Evolutionary conservation across 2,888 invertebrate genomes (phyloP).

Genomic region (Hypomecis atomaria): DNA sequence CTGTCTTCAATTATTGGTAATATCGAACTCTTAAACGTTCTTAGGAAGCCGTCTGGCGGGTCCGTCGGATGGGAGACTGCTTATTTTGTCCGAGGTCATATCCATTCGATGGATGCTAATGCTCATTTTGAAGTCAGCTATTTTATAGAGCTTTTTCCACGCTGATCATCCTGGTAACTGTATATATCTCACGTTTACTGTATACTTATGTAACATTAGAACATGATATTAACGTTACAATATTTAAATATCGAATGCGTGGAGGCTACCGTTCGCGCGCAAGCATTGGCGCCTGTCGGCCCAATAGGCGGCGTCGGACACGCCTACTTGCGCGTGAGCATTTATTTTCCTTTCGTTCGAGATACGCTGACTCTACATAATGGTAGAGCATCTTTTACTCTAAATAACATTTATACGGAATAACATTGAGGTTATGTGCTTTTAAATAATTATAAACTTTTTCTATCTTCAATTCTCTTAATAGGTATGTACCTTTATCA

Average conservation of each 20-base stretch:
- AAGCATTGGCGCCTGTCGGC: constrained; percentile 78
- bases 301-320: constrained; percentile 73
- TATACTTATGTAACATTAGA: constrained; percentile 13
- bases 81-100: constrained; percentile 63
- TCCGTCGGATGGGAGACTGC: constrained; percentile 51
- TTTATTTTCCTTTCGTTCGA: constrained; percentile 31
- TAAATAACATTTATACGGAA: neutral
- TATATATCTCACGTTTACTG: constrained; percentile 4
- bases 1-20: constrained; percentile 82
- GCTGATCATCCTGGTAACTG: neutral
- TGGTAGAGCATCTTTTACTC: neutral
- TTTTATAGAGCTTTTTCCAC: constrained; percentile 18
- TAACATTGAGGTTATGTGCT: neutral
- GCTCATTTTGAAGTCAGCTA: constrained; percentile 32
- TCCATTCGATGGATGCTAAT: constrained; percentile 47
- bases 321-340: constrained; percentile 62
- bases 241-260: constrained; percentile 46
- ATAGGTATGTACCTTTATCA: no score
- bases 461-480: no score
- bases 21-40: constrained; percentile 79
- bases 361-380: neutral
- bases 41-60: constrained; percentile 76
- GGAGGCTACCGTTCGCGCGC: constrained; percentile 75
- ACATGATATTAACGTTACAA: constrained; percentile 32
- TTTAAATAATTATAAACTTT: no score